These are phyloP conservation scores for Eumaeus atala DNA, from an alignment of 1,140 invertebrate species.

Conservation along the genomic window DNA sequence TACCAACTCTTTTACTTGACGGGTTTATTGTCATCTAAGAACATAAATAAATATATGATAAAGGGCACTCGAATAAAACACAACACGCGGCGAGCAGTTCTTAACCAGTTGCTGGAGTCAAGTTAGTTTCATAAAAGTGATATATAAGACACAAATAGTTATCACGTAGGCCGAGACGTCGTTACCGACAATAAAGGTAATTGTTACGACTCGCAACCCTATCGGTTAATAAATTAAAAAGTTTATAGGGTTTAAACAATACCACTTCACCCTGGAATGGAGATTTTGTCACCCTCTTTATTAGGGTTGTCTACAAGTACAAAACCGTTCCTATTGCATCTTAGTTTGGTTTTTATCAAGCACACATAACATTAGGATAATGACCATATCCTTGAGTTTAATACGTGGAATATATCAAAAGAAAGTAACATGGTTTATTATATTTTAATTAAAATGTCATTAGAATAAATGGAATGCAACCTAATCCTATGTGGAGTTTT, in stretches of 20 bases:
- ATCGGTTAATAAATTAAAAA: conserved; percentile 68
- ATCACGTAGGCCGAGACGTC: conserved; percentile 68
- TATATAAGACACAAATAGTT: conserved; percentile 63
- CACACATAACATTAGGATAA: too few relatives aligned
- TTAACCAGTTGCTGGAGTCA: conserved; percentile 11
- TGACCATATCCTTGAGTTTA: too few relatives aligned
- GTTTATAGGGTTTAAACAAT: conserved; percentile 61
- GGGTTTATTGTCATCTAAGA: conserved; percentile 4
- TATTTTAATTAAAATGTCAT: too few relatives aligned
- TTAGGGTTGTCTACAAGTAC: conserved; percentile 3
- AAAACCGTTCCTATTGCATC: too few relatives aligned
- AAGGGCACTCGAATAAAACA: conserved; percentile 6
- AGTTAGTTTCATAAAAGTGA: conserved; percentile 39
- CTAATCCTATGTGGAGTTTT: too few relatives aligned
- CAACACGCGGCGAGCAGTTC: neutral
- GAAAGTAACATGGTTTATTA: too few relatives aligned
- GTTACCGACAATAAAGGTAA: conserved; percentile 71
- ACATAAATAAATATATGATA: conserved; percentile 8
- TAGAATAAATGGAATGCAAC: too few relatives aligned
- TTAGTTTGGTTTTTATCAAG: too few relatives aligned
- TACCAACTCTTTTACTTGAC: conserved; percentile 2
- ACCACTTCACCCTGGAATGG: conserved; percentile 46
- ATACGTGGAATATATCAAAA: too few relatives aligned
- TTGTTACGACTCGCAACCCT: conserved; percentile 67
- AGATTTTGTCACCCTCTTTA: conserved; percentile 46